These are phyloP conservation scores for Heliconius aoede DNA, from an alignment of 2,888 invertebrate species.

Conservation along the genomic window DNA sequence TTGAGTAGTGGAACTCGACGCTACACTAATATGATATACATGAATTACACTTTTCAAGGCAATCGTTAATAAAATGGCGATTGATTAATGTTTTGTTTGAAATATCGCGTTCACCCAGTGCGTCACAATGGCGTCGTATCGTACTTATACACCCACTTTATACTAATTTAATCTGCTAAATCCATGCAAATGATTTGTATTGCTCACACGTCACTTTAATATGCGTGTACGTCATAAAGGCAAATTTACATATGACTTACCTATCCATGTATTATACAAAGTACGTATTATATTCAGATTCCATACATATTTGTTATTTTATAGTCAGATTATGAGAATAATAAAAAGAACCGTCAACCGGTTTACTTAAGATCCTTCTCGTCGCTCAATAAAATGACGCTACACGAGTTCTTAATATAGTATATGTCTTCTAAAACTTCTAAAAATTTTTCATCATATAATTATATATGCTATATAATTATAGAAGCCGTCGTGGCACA, in stretches of 20 bases:
- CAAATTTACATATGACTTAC: constrained; percentile 8
- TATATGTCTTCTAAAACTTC: not conserved
- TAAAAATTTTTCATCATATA: no score
- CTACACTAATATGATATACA: no score
- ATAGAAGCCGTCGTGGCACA: no score
- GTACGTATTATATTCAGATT: constrained; percentile 4
- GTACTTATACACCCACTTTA: constrained; percentile 1
- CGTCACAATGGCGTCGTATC: not conserved
- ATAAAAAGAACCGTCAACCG: constrained; percentile 2
- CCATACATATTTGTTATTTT: not conserved
- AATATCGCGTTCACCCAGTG: not conserved
- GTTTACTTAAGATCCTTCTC: not conserved
- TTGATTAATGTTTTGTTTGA: not conserved
- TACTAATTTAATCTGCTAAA: constrained; percentile 2
- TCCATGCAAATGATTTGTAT: constrained; percentile 29
- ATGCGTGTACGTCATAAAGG: constrained; percentile 11
- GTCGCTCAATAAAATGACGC: not conserved
- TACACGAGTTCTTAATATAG: not conserved
- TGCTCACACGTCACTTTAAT: constrained; percentile 22
- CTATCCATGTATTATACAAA: not conserved
- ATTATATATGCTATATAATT: no score
- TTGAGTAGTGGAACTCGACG: no score
- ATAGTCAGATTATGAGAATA: not conserved
- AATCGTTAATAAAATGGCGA: not conserved
- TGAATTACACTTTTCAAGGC: no score